Evolutionary conservation across 2,113 vertebrate species (phyloP).

Genomic region (Cyprinodon tularosa): DNA sequence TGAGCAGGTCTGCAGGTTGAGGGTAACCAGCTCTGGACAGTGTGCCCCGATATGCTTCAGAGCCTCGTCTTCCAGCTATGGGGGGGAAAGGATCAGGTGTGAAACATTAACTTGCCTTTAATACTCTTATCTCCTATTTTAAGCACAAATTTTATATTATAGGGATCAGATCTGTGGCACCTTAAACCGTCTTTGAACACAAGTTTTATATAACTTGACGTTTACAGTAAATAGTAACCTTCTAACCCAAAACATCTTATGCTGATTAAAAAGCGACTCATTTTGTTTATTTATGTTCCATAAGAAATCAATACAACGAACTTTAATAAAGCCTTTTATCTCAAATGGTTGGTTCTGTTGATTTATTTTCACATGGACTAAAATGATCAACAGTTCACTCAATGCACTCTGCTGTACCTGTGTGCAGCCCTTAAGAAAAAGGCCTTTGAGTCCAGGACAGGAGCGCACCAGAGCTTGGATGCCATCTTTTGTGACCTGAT

Average conservation of each 20-base stretch:
- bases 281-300: neutral
- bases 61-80: conserved; percentile 94
- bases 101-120: neutral
- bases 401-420: conserved; percentile 81
- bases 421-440: conserved; percentile 97
- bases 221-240: conserved; percentile 1
- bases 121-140: neutral
- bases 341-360: neutral
- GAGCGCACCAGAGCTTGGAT: conserved; percentile 94
- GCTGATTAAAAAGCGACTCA: conserved; percentile 7
- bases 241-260: conserved; percentile 13
- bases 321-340: neutral
- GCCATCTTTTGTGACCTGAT: conserved; percentile 98
- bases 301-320: conserved; percentile 24
- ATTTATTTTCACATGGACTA: neutral
- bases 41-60: conserved; percentile 94
- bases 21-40: conserved; percentile 94
- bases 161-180: neutral
- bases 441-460: conserved; percentile 90
- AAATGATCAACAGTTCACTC: neutral
- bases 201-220: neutral
- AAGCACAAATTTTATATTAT: neutral
- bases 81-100: neutral
- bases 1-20: conserved; percentile 96
- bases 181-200: neutral